phyloP scores from a whole-genome alignment of 1,140 invertebrate species.

The Dreissena polymorpha region DNA sequence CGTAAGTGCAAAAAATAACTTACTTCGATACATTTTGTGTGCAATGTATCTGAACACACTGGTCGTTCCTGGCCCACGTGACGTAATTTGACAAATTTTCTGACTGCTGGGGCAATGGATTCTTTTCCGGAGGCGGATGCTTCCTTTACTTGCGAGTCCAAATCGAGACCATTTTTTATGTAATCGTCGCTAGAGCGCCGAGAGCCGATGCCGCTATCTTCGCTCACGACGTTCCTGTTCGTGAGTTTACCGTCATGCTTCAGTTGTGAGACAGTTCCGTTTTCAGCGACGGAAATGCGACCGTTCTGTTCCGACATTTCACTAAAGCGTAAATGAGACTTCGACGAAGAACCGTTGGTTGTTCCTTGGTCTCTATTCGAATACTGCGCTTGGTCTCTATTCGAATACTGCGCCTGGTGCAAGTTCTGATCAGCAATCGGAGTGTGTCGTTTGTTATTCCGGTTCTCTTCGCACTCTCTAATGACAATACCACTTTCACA shows the following conservation, averaged over 20 bases:
- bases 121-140: constrained; percentile 42
- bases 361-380: too few species aligned
- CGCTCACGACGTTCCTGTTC: not conserved
- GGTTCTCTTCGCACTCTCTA: too few species aligned
- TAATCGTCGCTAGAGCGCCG: constrained; percentile 17
- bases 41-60: constrained; percentile 67
- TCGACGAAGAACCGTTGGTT: too few species aligned
- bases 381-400: too few species aligned
- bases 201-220: not conserved
- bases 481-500: too few species aligned
- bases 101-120: constrained; percentile 36
- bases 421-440: too few species aligned
- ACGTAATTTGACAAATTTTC: constrained; percentile 70
- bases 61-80: constrained; percentile 68
- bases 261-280: not conserved
- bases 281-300: not conserved
- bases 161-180: constrained; percentile 37
- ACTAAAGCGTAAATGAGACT: not conserved
- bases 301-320: not conserved
- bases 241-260: not conserved
- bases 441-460: too few species aligned
- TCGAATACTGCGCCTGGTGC: too few species aligned
- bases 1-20: constrained; percentile 13
- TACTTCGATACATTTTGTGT: constrained; percentile 70
- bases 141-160: constrained; percentile 35